Evolutionary conservation across 2,113 vertebrate species (phyloP).

Genomic region (Microcebus lehilahytsara): DNA sequence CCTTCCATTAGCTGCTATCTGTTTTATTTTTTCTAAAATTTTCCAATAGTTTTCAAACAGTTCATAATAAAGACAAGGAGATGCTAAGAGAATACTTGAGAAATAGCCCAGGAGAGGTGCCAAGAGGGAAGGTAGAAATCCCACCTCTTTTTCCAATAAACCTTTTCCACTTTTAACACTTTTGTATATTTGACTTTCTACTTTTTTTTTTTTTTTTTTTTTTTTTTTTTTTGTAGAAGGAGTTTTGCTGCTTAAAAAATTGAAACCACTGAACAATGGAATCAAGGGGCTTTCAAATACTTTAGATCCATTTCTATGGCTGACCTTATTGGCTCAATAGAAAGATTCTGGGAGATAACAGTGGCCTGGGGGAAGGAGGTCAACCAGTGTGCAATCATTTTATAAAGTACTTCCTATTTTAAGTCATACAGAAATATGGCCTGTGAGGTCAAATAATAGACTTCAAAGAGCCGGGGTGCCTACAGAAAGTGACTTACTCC

Average conservation of each 20-base stretch:
- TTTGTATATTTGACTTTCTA: background rate
- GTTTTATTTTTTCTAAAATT: background rate
- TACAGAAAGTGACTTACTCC: background rate
- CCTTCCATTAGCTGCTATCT: background rate
- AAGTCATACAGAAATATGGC: background rate
- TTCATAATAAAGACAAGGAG: background rate
- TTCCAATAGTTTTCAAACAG: background rate
- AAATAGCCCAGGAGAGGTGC: background rate
- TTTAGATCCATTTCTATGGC: conserved; percentile 45
- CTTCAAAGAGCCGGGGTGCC: conserved; percentile 14
- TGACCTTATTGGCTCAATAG: conserved; percentile 34
- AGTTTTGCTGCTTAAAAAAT: background rate
- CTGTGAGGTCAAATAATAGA: conserved; percentile 22
- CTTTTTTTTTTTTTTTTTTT: background rate
- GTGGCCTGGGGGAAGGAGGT: background rate
- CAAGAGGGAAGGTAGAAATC: background rate
- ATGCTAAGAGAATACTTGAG: background rate
- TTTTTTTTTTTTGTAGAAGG: background rate
- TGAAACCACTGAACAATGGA: background rate
- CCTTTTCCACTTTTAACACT: background rate
- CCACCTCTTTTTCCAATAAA: background rate
- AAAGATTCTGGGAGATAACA: background rate
- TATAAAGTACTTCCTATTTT: conserved; percentile 40
- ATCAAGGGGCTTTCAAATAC: conserved; percentile 34
- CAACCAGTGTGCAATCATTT: background rate